Conservation (phyloP, 2,888 invertebrate species). For the Sminthurinus aureus region DNA sequence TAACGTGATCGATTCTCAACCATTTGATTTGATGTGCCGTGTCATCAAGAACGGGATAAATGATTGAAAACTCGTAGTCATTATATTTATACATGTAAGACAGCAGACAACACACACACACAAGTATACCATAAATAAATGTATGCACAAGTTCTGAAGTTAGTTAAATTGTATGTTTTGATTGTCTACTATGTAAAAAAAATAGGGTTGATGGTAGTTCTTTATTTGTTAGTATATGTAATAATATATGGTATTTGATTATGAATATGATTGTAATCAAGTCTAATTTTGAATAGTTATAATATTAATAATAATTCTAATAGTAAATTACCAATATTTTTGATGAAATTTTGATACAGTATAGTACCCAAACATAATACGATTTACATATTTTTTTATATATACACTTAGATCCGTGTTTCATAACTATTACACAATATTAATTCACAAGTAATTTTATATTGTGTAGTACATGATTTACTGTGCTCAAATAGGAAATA, state of each 20-base stretch:
- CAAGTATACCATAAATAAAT: background rate
- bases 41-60: constrained; percentile 35
- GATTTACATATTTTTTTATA: too few relatives aligned
- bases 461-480: too few relatives aligned
- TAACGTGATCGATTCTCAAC: constrained; percentile 31
- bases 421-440: too few relatives aligned
- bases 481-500: too few relatives aligned
- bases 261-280: background rate
- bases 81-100: background rate
- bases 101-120: background rate
- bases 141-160: background rate
- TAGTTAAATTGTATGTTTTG: background rate
- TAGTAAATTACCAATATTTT: too few relatives aligned
- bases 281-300: constrained; percentile 8
- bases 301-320: background rate
- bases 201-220: background rate
- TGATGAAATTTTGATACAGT: background rate
- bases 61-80: constrained; percentile 27
- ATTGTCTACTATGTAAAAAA: background rate
- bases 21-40: constrained; percentile 27
- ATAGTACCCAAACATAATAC: background rate
- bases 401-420: too few relatives aligned
- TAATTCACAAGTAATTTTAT: too few relatives aligned
- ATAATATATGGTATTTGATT: too few relatives aligned
- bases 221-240: background rate